Evolutionary conservation across 2,888 invertebrate genomes (phyloP).

Genomic region (Clivina fossor): DNA sequence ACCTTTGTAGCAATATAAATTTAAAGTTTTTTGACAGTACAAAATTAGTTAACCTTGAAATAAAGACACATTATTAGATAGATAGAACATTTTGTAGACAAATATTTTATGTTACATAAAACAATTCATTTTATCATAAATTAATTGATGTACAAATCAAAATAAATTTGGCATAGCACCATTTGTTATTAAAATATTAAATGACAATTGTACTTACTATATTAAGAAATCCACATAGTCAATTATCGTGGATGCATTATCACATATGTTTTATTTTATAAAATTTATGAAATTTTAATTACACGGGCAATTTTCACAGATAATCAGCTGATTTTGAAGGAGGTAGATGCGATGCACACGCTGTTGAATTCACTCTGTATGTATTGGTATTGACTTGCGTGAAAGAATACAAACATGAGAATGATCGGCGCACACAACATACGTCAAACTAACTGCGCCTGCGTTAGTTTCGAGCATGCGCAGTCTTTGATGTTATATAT

Average conservation of each 20-base stretch:
- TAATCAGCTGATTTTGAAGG: slow-evolving; percentile 28
- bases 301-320: slow-evolving; percentile 12
- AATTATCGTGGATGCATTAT: too few species aligned
- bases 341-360: slow-evolving; percentile 2
- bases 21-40: slow-evolving; percentile 14
- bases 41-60: slow-evolving; percentile 27
- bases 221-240: too few species aligned
- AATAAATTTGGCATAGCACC: too few species aligned
- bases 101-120: too few species aligned
- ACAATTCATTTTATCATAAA: too few species aligned
- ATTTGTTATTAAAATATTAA: too few species aligned
- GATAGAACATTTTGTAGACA: too few species aligned
- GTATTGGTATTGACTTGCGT: slow-evolving; percentile 26
- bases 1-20: slow-evolving; percentile 21
- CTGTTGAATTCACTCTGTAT: slow-evolving; percentile 1
- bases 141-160: too few species aligned
- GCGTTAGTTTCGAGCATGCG: not conserved
- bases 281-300: slow-evolving; percentile 7
- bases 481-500: not conserved
- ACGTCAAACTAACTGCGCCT: not conserved
- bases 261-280: too few species aligned
- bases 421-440: slow-evolving; percentile 1
- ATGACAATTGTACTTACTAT: too few species aligned
- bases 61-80: slow-evolving; percentile 2
- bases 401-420: slow-evolving; percentile 1